Base-by-base conservation (phyloP, 2,113 vertebrate genomes). In the Lates calcarifer region DNA sequence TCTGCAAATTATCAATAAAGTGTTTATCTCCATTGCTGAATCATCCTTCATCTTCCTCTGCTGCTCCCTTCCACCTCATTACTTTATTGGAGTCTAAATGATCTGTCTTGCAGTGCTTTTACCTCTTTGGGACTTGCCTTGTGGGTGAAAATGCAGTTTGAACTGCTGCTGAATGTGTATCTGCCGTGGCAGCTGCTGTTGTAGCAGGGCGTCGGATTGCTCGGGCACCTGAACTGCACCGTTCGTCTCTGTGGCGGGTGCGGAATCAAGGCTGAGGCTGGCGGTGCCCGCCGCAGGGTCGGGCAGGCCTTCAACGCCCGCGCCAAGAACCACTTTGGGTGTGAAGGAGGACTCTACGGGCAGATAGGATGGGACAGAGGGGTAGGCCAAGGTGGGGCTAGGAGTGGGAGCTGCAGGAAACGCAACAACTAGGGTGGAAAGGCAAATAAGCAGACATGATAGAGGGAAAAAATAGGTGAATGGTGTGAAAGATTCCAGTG, bases 111-210 rank as follows among this genome's bases (percentile, higher is more conserved):
- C 22, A 22, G 14, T 26, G 29, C n/a, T 29, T n/a, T 65, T 4
- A 58, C 35, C 28, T 33, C 35, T 58, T 4, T 35, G 1, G 15
- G 64, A 71, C 83, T 87, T 79, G 39, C 83, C 89, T 65, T 91
- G 89, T 11, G 87, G 87, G 47, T 94, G 92, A 58, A 94, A 90
- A 79, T 93, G 90, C 58, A 94, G 88, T 74, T 94, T 94, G 62
- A 94, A 90, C n/a, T 94, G 93, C 77, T 95, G 94, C 65, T 94
- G 94, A 47, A 93, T 90, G 77, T 94, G 90, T n/a, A 95, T 88
- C 86, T 94, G 92, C 31, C 85, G 92, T 11, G 92, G 84, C 77
- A 81, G 83, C 33, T 90, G 83, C 73, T 91, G 72, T 6, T 77
- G 84, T 8, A 35, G 57, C 53, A 80, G 26, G 20, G 90, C 85